Conservation (phyloP, 30 jellyfish, hydroid and myxozoan genomes). For the Cassiopea andromeda region DNA sequence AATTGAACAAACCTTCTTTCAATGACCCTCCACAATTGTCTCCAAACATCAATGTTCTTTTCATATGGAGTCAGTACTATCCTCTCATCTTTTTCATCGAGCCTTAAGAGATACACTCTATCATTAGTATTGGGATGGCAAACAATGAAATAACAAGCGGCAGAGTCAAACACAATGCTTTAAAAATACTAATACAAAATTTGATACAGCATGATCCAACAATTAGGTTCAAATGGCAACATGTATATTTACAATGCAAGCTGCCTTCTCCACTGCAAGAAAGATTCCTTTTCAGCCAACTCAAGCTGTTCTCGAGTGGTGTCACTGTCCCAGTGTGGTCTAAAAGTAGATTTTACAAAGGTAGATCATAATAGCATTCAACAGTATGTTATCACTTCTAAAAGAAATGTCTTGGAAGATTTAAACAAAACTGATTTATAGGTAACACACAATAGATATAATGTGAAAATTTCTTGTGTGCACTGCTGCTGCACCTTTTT, state of each 20-base stretch:
- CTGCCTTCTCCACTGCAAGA: constrained; percentile 88
- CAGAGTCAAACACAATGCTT: no score
- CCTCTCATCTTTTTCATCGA: constrained; percentile 67
- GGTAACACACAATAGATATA: no score
- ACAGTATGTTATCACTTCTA: no score
- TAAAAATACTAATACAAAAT: no score
- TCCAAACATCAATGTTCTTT: constrained; percentile 97
- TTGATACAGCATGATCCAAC: background rate
- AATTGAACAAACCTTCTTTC: constrained; percentile 83
- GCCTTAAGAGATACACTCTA: constrained; percentile 14
- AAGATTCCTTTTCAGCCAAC: constrained; percentile 73
- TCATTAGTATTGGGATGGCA: background rate
- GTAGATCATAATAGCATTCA: background rate
- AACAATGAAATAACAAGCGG: no score
- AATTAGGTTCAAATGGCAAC: background rate
- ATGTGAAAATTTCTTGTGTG: no score
- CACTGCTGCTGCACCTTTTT: no score
- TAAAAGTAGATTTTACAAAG: background rate
- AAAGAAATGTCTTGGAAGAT: no score
- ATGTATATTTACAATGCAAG: constrained; percentile 74
- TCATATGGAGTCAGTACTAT: constrained; percentile 94
- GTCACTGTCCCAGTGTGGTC: constrained; percentile 82
- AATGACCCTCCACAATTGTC: constrained; percentile 98
- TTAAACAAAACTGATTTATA: no score
- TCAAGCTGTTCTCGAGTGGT: constrained; percentile 85